These are phyloP conservation scores for Auanema freiburgensis DNA, from an alignment of 2,888 invertebrate genomes.

Conservation along the genomic window DNA sequence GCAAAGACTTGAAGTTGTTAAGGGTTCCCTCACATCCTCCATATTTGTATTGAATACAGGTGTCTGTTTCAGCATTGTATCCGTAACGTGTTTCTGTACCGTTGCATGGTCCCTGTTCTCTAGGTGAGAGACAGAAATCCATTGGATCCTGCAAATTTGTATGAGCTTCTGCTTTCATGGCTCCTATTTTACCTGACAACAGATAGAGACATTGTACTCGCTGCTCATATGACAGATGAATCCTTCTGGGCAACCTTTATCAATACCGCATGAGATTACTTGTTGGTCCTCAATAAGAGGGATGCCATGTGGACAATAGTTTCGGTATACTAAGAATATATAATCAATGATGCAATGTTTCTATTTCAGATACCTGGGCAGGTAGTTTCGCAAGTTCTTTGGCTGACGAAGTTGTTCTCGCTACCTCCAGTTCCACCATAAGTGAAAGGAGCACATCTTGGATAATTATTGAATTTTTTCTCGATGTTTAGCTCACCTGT, in stretches of 20 bases:
- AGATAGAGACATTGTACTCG: slow-evolving; percentile 56
- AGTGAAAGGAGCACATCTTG: slow-evolving; percentile 52
- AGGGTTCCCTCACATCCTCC: slow-evolving; percentile 62
- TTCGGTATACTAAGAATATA: slow-evolving; percentile 40
- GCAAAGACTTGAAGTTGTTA: slow-evolving; percentile 59
- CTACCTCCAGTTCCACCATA: slow-evolving; percentile 59
- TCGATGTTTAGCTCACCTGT: slow-evolving; percentile 9
- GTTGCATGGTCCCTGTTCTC: slow-evolving; percentile 59
- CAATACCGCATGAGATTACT: slow-evolving; percentile 56
- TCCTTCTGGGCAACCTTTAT: slow-evolving; percentile 56
- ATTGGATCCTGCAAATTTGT: slow-evolving; percentile 51
- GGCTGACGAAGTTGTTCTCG: slow-evolving; percentile 61
- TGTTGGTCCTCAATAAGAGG: slow-evolving; percentile 50
- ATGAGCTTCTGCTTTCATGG: neutral
- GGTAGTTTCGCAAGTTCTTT: slow-evolving; percentile 43
- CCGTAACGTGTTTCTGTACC: slow-evolving; percentile 53
- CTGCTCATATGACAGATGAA: slow-evolving; percentile 61
- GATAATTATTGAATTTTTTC: neutral
- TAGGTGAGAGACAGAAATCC: slow-evolving; percentile 57
- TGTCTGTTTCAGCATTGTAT: slow-evolving; percentile 55
- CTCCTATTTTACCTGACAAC: slow-evolving; percentile 49
- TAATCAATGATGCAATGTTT: too few species aligned
- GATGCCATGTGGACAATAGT: slow-evolving; percentile 60
- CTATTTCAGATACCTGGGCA: slow-evolving; percentile 43
- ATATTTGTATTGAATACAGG: slow-evolving; percentile 58